Conservation (phyloP, 2,888 invertebrate species). For the Dolichomitus sp. region DNA sequence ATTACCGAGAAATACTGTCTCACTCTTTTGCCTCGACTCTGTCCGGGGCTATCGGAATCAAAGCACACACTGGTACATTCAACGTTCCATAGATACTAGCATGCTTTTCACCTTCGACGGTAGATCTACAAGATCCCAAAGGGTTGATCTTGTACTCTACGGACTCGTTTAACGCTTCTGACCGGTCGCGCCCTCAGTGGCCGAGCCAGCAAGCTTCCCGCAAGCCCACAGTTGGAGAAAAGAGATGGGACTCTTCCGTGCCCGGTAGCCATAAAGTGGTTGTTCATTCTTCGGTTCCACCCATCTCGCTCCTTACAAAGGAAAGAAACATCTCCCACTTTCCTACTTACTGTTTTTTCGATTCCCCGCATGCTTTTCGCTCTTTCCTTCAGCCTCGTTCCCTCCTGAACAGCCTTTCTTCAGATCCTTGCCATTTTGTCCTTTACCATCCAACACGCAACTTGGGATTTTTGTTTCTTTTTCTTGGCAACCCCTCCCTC, state of each 20-base stretch:
- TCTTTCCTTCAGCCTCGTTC: conserved; percentile 14
- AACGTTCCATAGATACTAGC: background rate
- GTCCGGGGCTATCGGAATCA: conserved; percentile 3
- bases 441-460: conserved; percentile 21
- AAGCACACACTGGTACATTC: background rate
- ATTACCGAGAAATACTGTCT: background rate
- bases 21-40: background rate
- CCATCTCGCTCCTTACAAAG: conserved; percentile 37
- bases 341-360: conserved; percentile 37
- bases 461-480: conserved; percentile 16
- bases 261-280: conserved; percentile 67
- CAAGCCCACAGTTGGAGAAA: conserved; percentile 26
- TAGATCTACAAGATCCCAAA: conserved; percentile 45
- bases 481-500: background rate
- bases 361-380: conserved; percentile 46
- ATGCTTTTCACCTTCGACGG: conserved; percentile 29
- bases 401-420: background rate
- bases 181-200: conserved; percentile 47
- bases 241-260: conserved; percentile 70
- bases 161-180: conserved; percentile 29
- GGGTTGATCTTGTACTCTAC: conserved; percentile 20
- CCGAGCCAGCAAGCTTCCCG: conserved; percentile 22
- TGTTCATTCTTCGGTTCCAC: conserved; percentile 67
- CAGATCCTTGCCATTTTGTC: conserved; percentile 15
- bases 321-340: conserved; percentile 46